Evolutionary conservation across 2,113 vertebrate genomes (phyloP).

Genomic region (Dipodomys merriami): DNA sequence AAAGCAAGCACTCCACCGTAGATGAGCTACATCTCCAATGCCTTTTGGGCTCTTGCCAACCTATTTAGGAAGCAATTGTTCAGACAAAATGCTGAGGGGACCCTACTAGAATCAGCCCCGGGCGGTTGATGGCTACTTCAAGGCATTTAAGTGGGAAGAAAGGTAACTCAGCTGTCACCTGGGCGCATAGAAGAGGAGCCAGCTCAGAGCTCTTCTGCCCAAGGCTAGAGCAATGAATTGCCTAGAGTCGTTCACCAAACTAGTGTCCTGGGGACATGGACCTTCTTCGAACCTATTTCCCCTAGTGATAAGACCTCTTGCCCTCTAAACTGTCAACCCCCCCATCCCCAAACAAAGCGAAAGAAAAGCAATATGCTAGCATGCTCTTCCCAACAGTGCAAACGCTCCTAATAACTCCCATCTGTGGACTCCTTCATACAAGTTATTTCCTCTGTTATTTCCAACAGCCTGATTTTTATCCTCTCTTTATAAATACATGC

Average conservation of each 20-base stretch:
- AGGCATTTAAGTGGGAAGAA: slow-evolving; percentile 50
- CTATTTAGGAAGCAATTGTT: slow-evolving; percentile 17
- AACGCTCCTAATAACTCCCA: background rate
- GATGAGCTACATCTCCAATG: no score
- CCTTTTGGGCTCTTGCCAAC: background rate
- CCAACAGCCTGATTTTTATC: background rate
- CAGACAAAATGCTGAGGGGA: background rate
- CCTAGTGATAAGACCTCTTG: background rate
- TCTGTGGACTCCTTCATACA: background rate
- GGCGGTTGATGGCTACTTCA: slow-evolving; percentile 36
- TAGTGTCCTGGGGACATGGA: no score
- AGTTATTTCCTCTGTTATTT: background rate
- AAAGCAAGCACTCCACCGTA: no score
- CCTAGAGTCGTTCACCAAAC: background rate
- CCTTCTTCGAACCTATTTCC: background rate
- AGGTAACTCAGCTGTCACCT: background rate
- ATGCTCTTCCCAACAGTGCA: background rate
- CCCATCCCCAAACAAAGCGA: background rate
- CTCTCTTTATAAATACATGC: slow-evolving; percentile 41
- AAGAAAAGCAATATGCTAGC: background rate
- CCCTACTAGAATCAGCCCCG: slow-evolving; percentile 29
- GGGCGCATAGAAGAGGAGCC: background rate
- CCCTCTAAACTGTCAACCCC: background rate
- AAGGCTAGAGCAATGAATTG: background rate
- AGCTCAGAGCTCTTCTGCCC: background rate